A percentile compares a stretch with the other conserved stretches of the same genome.
These are phyloP conservation scores for Leptodirus hochenwartii DNA, from an alignment of 2,888 invertebrate genomes.

Conservation along the genomic window DNA sequence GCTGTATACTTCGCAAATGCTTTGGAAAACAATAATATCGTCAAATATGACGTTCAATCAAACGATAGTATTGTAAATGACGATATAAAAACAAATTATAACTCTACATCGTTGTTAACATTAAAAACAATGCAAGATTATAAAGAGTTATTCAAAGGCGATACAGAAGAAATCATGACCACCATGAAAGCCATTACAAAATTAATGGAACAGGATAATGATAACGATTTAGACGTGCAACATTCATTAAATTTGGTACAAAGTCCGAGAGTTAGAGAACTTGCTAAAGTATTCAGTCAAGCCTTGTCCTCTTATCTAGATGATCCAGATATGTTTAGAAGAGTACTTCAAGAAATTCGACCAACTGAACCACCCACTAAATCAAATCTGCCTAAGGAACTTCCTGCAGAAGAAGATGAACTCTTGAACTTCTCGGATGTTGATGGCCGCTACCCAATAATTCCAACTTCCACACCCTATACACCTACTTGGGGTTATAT, in stretches of 20 bases:
- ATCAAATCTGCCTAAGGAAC: slow-evolving; percentile 20
- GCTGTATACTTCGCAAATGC: slow-evolving; percentile 66
- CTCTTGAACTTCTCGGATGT: slow-evolving; percentile 62
- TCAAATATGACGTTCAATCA: slow-evolving; percentile 3
- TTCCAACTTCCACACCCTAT: slow-evolving; percentile 26
- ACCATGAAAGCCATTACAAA: slow-evolving; percentile 10
- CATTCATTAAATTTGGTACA: slow-evolving; percentile 43
- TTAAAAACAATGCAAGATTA: slow-evolving; percentile 12
- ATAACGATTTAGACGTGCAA: slow-evolving; percentile 36
- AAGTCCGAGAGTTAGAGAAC: slow-evolving; percentile 49
- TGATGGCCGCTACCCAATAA: slow-evolving; percentile 23
- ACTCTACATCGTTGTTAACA: slow-evolving; percentile 12
- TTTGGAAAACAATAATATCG: slow-evolving; percentile 26
- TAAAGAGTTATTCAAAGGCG: slow-evolving; percentile 13
- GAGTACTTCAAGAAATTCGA: slow-evolving; percentile 54
- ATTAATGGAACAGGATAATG: slow-evolving; percentile 22
- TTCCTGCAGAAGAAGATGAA: slow-evolving; percentile 45
- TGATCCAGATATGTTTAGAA: slow-evolving; percentile 65
- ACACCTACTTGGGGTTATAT: slow-evolving; percentile 24
- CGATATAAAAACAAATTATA: too few relatives aligned
- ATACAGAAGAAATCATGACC: slow-evolving; percentile 9
- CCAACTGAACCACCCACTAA: slow-evolving; percentile 53
- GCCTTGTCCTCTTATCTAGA: slow-evolving; percentile 67
- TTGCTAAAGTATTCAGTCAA: slow-evolving; percentile 71
- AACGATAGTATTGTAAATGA: too few relatives aligned